Evolutionary conservation across 1,140 invertebrate species (phyloP).

Genomic region (Telenomus remus): DNA sequence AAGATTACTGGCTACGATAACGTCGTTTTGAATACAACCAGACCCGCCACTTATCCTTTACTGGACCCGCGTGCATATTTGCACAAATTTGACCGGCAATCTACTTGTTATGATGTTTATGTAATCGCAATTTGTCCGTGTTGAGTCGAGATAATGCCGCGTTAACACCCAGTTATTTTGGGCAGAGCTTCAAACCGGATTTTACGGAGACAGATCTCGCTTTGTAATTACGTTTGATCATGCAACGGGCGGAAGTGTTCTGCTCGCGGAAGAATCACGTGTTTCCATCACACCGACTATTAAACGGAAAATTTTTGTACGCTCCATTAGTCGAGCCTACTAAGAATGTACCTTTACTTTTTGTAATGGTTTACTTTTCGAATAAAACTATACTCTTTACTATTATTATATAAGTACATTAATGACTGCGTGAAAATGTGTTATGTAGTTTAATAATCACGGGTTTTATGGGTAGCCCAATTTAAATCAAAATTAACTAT

Average conservation of each 20-base stretch:
- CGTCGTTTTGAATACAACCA: slow-evolving; percentile 49
- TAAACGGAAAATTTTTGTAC: slow-evolving; percentile 32
- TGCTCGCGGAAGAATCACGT: slow-evolving; percentile 19
- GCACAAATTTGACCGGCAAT: slow-evolving; percentile 34
- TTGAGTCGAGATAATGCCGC: slow-evolving; percentile 25
- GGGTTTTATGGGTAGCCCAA: too few species aligned
- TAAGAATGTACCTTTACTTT: too few species aligned
- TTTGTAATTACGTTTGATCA: slow-evolving; percentile 20
- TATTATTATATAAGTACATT: too few species aligned
- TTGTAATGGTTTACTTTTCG: too few species aligned
- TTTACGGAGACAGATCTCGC: slow-evolving; percentile 23
- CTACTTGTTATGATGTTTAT: slow-evolving; percentile 22
- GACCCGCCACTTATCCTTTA: slow-evolving; percentile 16
- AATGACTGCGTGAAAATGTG: too few species aligned
- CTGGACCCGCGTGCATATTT: slow-evolving; percentile 44
- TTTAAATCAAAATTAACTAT: too few species aligned
- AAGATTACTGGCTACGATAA: slow-evolving; percentile 64
- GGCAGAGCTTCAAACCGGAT: slow-evolving; percentile 22
- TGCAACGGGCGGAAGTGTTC: slow-evolving; percentile 30
- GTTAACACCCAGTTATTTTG: slow-evolving; percentile 25
- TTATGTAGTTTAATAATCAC: too few species aligned
- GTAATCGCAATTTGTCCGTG: slow-evolving; percentile 14
- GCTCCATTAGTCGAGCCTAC: slow-evolving; percentile 33
- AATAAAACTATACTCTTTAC: too few species aligned
- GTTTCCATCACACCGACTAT: slow-evolving; percentile 26